Evolutionary conservation across 2,113 vertebrate genomes (phyloP).

Genomic region (Tapirus terrestris): DNA sequence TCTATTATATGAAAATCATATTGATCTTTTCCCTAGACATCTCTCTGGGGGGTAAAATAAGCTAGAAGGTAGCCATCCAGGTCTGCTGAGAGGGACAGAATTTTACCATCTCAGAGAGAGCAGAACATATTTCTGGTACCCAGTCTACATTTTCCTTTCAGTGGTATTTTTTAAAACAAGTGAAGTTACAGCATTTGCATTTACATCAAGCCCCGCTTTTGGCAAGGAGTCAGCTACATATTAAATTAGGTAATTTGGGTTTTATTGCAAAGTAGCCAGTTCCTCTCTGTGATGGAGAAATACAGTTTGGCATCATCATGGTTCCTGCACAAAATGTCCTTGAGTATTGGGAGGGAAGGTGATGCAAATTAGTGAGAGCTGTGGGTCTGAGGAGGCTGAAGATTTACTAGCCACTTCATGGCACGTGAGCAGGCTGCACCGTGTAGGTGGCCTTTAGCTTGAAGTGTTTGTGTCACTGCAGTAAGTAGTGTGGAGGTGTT

Average conservation of each 20-base stretch:
- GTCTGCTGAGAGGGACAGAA: not conserved
- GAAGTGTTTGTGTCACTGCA: not conserved
- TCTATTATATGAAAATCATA: not conserved
- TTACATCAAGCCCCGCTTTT: not conserved
- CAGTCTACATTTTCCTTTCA: conserved; percentile 21
- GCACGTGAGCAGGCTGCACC: not conserved
- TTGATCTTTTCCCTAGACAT: not conserved
- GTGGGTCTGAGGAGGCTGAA: not conserved
- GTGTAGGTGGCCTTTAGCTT: not conserved
- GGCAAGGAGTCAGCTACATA: conserved; percentile 30
- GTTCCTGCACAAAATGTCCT: not conserved
- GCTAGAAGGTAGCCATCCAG: not conserved
- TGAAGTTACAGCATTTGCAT: conserved; percentile 48
- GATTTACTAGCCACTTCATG: not conserved
- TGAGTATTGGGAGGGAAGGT: not conserved
- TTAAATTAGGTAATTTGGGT: conserved; percentile 18
- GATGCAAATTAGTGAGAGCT: not conserved
- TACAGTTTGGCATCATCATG: not conserved
- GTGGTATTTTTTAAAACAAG: conserved; percentile 58
- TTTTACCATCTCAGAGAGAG: not conserved
- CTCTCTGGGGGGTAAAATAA: not conserved
- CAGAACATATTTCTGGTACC: conserved; percentile 35
- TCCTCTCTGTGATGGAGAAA: not conserved
- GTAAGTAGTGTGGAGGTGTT: not conserved
- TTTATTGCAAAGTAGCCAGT: not conserved